These are phyloP conservation scores for Apotomis turbidana DNA, from an alignment of 2,888 invertebrate genomes.

Conservation along the genomic window DNA sequence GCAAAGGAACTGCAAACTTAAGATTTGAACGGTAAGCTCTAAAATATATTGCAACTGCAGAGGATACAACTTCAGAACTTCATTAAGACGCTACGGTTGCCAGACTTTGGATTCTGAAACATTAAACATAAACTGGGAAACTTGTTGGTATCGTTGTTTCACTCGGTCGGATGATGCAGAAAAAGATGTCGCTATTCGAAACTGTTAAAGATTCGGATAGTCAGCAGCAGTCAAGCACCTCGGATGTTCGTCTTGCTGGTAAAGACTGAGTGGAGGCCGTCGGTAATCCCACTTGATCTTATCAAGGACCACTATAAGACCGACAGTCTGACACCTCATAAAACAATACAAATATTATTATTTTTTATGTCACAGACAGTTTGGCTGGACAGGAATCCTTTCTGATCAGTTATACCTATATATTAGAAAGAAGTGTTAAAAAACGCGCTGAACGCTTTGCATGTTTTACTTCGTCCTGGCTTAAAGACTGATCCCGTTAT, in stretches of 20 bases:
- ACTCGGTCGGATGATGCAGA: slow-evolving; percentile 7
- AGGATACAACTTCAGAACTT: slow-evolving; percentile 66
- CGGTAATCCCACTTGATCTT: no score
- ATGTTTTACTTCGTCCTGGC: no score
- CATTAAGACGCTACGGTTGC: slow-evolving; percentile 76
- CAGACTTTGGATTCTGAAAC: slow-evolving; percentile 36
- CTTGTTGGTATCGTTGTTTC: slow-evolving; percentile 11
- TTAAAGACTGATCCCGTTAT: no score
- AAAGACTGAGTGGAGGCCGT: no score
- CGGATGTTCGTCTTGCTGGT: slow-evolving; percentile 14
- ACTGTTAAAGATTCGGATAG: slow-evolving; percentile 12
- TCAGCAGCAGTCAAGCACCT: slow-evolving; percentile 63
- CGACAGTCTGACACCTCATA: no score
- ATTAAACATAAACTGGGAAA: slow-evolving; percentile 23
- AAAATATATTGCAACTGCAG: slow-evolving; percentile 52
- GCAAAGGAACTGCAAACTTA: slow-evolving; percentile 55
- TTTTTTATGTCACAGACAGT: no score
- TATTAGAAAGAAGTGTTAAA: no score
- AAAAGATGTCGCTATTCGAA: slow-evolving; percentile 11
- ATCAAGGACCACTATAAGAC: no score
- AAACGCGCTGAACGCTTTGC: no score
- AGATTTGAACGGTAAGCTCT: slow-evolving; percentile 51
- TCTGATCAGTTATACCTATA: no score
- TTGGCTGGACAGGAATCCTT: no score
- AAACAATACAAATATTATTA: no score